Conservation (phyloP, 1,140 invertebrate genomes). For the Wasmannia auropunctata region DNA sequence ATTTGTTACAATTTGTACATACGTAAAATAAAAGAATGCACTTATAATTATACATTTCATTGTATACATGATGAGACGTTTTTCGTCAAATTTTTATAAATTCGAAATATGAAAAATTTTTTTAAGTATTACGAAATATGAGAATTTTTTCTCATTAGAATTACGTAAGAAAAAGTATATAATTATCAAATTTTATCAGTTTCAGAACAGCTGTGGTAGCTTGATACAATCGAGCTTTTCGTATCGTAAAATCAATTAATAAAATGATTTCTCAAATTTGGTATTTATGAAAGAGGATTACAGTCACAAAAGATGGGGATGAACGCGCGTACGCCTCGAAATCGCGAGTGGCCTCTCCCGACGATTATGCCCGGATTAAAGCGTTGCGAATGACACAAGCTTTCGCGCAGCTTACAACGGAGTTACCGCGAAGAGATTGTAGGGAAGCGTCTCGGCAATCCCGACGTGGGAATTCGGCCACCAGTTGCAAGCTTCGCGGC, state of each 20-base stretch:
- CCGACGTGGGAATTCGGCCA: slow-evolving; percentile 74
- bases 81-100: background rate
- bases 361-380: slow-evolving; percentile 39
- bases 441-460: slow-evolving; percentile 57
- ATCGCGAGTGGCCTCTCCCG: background rate
- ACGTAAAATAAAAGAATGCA: background rate
- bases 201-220: background rate
- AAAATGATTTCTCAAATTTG: background rate
- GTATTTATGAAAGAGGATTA: background rate
- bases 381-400: slow-evolving; percentile 12
- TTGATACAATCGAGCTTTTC: background rate
- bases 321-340: background rate
- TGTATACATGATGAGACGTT: background rate
- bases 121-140: background rate
- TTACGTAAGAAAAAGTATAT: background rate
- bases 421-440: slow-evolving; percentile 64
- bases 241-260: background rate
- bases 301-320: background rate
- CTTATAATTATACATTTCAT: background rate
- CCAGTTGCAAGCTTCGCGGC: slow-evolving; percentile 80
- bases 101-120: background rate
- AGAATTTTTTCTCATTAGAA: background rate
- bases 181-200: background rate
- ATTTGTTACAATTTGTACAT: background rate
- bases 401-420: slow-evolving; percentile 66